These are phyloP conservation scores for Eucriotettix oculatus DNA, from an alignment of 2,888 invertebrate species.

Conservation along the genomic window DNA sequence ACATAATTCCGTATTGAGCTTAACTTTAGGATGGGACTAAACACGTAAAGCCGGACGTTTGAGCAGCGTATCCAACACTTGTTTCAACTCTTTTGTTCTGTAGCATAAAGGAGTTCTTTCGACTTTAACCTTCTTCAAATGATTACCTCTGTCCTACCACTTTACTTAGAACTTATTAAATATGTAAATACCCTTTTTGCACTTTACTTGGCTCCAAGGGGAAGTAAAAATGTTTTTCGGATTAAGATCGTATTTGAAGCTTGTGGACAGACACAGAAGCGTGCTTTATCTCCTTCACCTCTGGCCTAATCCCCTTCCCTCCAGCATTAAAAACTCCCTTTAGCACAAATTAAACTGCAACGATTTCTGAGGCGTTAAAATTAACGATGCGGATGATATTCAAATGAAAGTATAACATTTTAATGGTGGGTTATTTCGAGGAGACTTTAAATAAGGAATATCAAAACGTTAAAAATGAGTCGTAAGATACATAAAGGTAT, in stretches of 20 bases:
- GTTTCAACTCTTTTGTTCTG: too few species aligned
- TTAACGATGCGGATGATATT: background rate
- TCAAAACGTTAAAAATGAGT: too few species aligned
- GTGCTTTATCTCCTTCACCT: background rate
- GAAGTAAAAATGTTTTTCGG: background rate
- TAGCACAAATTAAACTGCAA: background rate
- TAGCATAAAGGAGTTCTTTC: too few species aligned
- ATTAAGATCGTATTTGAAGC: background rate
- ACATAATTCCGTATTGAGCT: too few species aligned
- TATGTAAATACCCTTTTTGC: slow-evolving; percentile 10
- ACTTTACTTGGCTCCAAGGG: background rate
- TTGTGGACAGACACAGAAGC: background rate
- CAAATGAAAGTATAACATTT: too few species aligned
- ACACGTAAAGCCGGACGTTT: too few species aligned
- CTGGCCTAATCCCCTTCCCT: background rate
- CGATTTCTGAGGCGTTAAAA: background rate
- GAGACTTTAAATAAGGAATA: too few species aligned
- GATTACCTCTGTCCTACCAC: background rate
- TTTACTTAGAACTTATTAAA: slow-evolving; percentile 3
- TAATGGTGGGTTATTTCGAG: too few species aligned
- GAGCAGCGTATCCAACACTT: too few species aligned
- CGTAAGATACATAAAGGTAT: too few species aligned
- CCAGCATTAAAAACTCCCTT: background rate
- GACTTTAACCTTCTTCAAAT: background rate
- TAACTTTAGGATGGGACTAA: too few species aligned